A percentile compares a stretch with the other conserved stretches of the same genome.
These are phyloP conservation scores for Pelobates cultripes DNA, from an alignment of 2,797 vertebrate species.

Conservation along the genomic window DNA sequence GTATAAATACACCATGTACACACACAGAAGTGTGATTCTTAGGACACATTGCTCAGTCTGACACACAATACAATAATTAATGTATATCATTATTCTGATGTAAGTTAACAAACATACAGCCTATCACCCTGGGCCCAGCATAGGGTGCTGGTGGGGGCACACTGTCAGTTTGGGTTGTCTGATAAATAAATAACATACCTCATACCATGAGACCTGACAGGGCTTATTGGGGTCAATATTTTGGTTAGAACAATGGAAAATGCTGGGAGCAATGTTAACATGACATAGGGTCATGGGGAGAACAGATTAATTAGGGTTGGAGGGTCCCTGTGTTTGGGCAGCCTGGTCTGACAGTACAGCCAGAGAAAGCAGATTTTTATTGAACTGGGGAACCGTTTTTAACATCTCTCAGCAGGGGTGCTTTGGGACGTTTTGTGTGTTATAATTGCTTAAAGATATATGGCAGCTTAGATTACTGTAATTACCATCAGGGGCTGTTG, in stretches of 20 bases:
- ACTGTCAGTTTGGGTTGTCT: background rate
- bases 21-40: no score
- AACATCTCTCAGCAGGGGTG: constrained; percentile 84
- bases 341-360: constrained; percentile 66
- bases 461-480: constrained; percentile 95
- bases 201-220: constrained; percentile 6
- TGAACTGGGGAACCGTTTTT: constrained; percentile 79
- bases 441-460: constrained; percentile 92
- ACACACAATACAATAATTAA: no score
- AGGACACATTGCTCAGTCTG: no score
- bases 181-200: background rate
- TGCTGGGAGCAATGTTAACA: constrained; percentile 60
- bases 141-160: background rate
- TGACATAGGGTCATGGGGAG: constrained; percentile 70
- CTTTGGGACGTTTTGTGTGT: constrained; percentile 78
- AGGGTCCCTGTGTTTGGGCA: constrained; percentile 62
- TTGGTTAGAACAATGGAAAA: constrained; percentile 38
- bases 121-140: no score
- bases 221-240: constrained; percentile 55
- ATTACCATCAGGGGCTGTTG: constrained; percentile 86
- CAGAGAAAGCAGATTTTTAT: constrained; percentile 74
- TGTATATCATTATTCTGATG: no score
- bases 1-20: no score
- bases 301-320: constrained; percentile 66
- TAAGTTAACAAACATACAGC: no score